Evolutionary conservation across 2,113 vertebrate genomes (phyloP), one percentile per base, ranked within the genome.

Genomic region (Danio rerio): DNA sequence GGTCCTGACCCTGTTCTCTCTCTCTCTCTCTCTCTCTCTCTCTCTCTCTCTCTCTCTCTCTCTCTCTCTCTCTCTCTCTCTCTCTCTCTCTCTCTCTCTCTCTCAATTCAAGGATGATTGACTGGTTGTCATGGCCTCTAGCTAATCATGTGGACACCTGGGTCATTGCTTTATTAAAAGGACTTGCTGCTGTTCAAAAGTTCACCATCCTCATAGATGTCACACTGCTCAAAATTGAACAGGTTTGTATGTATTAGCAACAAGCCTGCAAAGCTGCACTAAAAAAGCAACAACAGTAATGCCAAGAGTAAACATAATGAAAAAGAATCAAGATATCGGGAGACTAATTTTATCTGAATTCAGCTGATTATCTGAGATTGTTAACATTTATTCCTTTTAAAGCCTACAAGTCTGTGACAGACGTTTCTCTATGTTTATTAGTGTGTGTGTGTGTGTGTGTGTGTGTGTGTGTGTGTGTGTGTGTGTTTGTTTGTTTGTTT

Each of bases 141-240:
- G 98, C 98, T 82, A 96, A 98, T 86, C 96, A 98, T 11, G 96
- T 99, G 75, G 98, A 99, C 81, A 98, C 95, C 0, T 99, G 98
- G 98, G 95, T 98, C 87, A 97, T 97, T 74, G 96, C 98, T 61
- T 92, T 99, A 59, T 90, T 99, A 63, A 99, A 97, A 91, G 98
- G 98, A 66, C 91, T 99, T 88, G 97, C 98, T 12, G 96, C 97
- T 50, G 98, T 98, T 86, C 97, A 99, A 93, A 99, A 98, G 91
- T 99, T 99, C 90, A 99, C 98, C 58, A 99, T 99, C 89, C 97
- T 99, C 88, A 99, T 99, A 81, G 97, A 99, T 87, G 98, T 99
- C 84, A 99, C 98, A 83, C 91, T 98, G 88, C 95, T 98, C 47
- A 99, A 98, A 92, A 99, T 99, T 83, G 96, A 98, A 89, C 90